Conservation (phyloP, 2,888 invertebrate species). For the Tenthredo notha region DNA sequence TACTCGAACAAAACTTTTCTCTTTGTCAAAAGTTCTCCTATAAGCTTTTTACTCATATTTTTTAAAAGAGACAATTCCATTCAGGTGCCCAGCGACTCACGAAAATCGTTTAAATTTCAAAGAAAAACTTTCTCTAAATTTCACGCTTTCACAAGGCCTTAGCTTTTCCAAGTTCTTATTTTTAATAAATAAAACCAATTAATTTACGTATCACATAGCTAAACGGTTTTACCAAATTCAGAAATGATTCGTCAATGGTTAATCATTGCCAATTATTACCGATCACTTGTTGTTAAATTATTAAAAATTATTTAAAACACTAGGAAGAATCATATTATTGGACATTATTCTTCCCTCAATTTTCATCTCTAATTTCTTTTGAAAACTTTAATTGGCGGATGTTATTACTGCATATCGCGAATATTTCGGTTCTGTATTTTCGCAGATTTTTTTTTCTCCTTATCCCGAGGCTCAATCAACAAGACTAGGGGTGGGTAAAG, state of each 20-base stretch:
- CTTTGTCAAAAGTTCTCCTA: slow-evolving; percentile 9
- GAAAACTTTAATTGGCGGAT: not conserved
- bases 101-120: not conserved
- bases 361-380: not conserved
- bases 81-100: not conserved
- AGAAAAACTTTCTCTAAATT: not conserved
- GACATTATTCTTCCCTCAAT: not conserved
- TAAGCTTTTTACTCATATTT: not conserved
- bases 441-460: not conserved
- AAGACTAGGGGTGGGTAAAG: not conserved
- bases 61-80: not conserved
- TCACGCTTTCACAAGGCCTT: not conserved
- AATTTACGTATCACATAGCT: not conserved
- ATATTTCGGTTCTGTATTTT: not conserved
- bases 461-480: too few species aligned
- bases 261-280: not conserved
- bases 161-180: not conserved
- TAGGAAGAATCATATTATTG: not conserved
- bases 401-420: not conserved
- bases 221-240: not conserved
- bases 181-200: not conserved
- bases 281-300: not conserved
- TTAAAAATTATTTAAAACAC: not conserved
- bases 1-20: slow-evolving; percentile 21
- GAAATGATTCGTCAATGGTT: not conserved